These are phyloP conservation scores for Drosophila phalerata DNA, from an alignment of 2,888 invertebrate genomes.

Conservation along the genomic window DNA sequence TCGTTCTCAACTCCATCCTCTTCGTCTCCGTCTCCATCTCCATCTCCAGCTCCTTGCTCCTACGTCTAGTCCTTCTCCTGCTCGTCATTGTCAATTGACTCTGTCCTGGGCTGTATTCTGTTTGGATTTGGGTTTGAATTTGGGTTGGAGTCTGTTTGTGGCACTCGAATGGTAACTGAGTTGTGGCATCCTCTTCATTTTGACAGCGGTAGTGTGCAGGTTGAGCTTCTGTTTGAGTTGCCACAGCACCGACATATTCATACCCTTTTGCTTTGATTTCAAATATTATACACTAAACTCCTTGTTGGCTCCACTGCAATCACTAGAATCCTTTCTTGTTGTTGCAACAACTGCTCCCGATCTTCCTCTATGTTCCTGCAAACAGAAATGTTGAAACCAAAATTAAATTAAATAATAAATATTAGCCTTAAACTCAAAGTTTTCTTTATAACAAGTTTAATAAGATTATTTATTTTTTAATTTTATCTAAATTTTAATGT, in stretches of 20 bases:
- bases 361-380: slow-evolving; percentile 10
- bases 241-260: slow-evolving; percentile 73
- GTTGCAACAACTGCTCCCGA: slow-evolving; percentile 8
- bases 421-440: too few relatives aligned
- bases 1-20: slow-evolving; percentile 2
- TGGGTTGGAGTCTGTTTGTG: slow-evolving; percentile 19
- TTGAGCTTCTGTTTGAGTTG: slow-evolving; percentile 74
- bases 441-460: too few relatives aligned
- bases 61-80: not conserved
- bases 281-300: slow-evolving; percentile 84
- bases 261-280: slow-evolving; percentile 84
- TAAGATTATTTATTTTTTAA: too few relatives aligned
- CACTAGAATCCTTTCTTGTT: slow-evolving; percentile 14
- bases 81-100: slow-evolving; percentile 47
- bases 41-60: not conserved
- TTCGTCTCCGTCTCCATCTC: not conserved
- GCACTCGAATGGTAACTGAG: slow-evolving; percentile 28
- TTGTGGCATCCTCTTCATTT: slow-evolving; percentile 74
- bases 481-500: too few relatives aligned
- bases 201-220: slow-evolving; percentile 83
- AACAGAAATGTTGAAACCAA: slow-evolving; percentile 1
- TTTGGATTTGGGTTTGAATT: not conserved
- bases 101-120: slow-evolving; percentile 1
- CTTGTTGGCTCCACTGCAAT: slow-evolving; percentile 56
- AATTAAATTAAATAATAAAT: slow-evolving; percentile 33